Evolutionary conservation across 2,797 vertebrate genomes (phyloP).

Genomic region (Poecilia wingei): DNA sequence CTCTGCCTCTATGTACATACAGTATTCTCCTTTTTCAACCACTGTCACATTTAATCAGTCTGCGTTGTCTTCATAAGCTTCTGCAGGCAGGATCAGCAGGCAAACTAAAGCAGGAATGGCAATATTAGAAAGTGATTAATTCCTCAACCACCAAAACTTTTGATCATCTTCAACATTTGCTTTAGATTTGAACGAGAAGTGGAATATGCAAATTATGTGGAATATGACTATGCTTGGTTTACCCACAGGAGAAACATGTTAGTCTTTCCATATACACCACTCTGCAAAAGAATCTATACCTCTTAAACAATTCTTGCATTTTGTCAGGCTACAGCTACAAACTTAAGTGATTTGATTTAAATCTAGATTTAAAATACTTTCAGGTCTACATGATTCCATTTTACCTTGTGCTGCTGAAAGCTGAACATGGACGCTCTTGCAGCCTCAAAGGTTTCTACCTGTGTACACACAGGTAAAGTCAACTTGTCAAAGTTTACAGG

Average conservation of each 20-base stretch:
- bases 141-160: conserved; percentile 61
- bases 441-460: neutral
- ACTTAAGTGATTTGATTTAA: neutral
- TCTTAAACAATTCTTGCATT: neutral
- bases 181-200: conserved; percentile 60
- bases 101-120: conserved; percentile 71
- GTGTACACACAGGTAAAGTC: too few relatives aligned
- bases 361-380: neutral
- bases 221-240: conserved; percentile 65
- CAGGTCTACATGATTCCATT: neutral
- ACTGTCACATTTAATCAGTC: conserved; percentile 82
- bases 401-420: neutral
- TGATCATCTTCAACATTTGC: conserved; percentile 75
- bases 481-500: too few relatives aligned
- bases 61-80: conserved; percentile 62
- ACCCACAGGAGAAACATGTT: conserved; percentile 31
- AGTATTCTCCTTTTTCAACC: conserved; percentile 65
- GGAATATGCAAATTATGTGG: conserved; percentile 68
- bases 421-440: neutral
- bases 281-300: neutral
- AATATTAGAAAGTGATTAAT: conserved; percentile 77
- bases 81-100: conserved; percentile 50
- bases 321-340: neutral
- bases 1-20: conserved; percentile 69
- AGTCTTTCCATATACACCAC: conserved; percentile 26